A percentile compares a stretch with the other conserved stretches of the same genome.
These are phyloP conservation scores for Ornithorhynchus anatinus DNA, from an alignment of 2,113 vertebrate genomes.

Conservation along the genomic window DNA sequence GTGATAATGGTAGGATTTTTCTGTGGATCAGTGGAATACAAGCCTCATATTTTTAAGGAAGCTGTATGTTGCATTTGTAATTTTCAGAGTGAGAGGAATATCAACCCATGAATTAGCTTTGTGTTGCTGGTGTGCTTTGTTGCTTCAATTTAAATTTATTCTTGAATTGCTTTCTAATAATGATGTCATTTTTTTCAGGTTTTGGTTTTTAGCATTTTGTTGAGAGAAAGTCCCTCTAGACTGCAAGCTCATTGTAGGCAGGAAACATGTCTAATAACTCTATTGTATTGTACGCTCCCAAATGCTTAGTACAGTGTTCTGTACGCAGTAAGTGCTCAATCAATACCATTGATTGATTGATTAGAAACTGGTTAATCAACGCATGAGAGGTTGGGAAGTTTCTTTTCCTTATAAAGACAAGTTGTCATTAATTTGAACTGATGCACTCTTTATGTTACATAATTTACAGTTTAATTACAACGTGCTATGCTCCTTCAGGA, in stretches of 20 bases:
- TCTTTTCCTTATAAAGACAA: slow-evolving; percentile 49
- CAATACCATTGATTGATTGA: too few relatives aligned
- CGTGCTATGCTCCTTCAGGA: slow-evolving; percentile 34
- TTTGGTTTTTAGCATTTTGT: slow-evolving; percentile 19
- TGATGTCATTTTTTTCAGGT: slow-evolving; percentile 13
- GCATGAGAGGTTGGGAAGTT: slow-evolving; percentile 8
- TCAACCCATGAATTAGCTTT: background rate
- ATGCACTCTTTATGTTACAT: slow-evolving; percentile 58
- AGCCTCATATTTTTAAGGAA: background rate
- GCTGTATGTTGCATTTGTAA: background rate
- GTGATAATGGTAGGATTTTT: background rate
- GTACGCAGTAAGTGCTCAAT: too few relatives aligned
- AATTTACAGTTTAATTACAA: slow-evolving; percentile 71
- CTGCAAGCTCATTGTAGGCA: too few relatives aligned
- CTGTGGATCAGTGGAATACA: background rate
- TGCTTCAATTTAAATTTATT: background rate
- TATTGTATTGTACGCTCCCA: too few relatives aligned
- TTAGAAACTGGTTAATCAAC: slow-evolving; percentile 36
- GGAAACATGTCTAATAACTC: too few relatives aligned
- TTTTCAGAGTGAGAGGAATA: background rate
- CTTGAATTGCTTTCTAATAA: too few relatives aligned
- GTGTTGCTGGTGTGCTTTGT: slow-evolving; percentile 10
- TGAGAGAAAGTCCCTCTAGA: too few relatives aligned
- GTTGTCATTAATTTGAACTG: slow-evolving; percentile 51
- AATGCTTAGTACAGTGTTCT: too few relatives aligned